phyloP scores from a whole-genome alignment of 2,797 vertebrate species.

The Gallinago solitaria region DNA sequence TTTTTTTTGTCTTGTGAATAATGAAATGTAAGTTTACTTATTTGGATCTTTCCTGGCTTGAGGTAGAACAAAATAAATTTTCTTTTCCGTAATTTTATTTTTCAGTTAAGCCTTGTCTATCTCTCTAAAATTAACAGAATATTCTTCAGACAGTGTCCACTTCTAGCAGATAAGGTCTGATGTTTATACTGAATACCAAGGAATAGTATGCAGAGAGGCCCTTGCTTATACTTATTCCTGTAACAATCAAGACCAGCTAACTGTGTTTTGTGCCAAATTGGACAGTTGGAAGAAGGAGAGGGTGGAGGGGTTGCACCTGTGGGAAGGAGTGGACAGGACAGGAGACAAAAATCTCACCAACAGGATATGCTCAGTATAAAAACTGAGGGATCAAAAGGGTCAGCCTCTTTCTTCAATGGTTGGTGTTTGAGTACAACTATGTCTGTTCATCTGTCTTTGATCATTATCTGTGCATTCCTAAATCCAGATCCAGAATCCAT shows the following conservation, averaged over 20 bases:
- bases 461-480: neutral
- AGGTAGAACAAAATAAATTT: neutral
- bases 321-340: neutral
- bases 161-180: neutral
- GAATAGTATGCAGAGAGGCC: neutral
- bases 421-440: neutral
- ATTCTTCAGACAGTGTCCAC: neutral
- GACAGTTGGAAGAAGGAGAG: neutral
- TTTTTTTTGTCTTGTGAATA: neutral
- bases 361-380: neutral
- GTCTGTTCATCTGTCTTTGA: neutral
- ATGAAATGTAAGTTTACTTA: neutral
- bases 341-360: neutral
- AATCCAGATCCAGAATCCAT: neutral
- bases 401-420: neutral
- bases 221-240: neutral
- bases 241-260: neutral
- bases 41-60: neutral
- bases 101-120: neutral
- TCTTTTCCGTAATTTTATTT: neutral
- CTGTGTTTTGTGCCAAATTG: neutral
- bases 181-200: neutral
- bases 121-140: neutral
- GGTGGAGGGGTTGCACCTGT: neutral
- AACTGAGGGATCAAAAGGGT: neutral